Conservation (phyloP, 2,113 vertebrate species). For the Arvicanthis niloticus region DNA sequence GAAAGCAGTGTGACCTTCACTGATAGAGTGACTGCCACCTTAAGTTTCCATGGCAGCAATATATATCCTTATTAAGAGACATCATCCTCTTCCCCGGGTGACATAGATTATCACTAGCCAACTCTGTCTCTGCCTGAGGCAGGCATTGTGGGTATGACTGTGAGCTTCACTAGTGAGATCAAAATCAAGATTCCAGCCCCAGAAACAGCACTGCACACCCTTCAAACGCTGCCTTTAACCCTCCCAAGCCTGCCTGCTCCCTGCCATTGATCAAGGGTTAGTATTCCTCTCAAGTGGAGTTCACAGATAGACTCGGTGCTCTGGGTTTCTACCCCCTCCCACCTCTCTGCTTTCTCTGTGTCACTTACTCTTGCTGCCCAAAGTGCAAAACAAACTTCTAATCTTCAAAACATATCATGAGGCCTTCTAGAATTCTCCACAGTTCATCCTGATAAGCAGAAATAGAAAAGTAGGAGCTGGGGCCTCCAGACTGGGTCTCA, state of each 20-base stretch:
- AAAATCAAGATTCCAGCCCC: not conserved
- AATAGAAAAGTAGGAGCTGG: fast-evolving
- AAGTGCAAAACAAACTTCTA: not conserved
- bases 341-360: not conserved
- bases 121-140: not conserved
- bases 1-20: not conserved
- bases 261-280: not conserved
- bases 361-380: not conserved
- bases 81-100: not conserved
- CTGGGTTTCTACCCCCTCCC: not conserved
- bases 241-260: not conserved
- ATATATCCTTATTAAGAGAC: not conserved
- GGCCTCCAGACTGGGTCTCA: not conserved
- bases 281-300: not conserved
- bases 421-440: conserved; percentile 24
- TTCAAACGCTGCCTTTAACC: not conserved
- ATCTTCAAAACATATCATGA: conserved; percentile 4
- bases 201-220: not conserved
- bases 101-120: not conserved
- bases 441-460: not conserved
- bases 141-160: fast-evolving
- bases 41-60: not conserved
- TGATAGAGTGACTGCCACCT: not conserved
- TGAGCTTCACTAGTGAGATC: not conserved
- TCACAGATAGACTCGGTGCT: not conserved